Base-by-base conservation (phyloP, 2,888 invertebrate genomes). In the Epiblema foenella region DNA sequence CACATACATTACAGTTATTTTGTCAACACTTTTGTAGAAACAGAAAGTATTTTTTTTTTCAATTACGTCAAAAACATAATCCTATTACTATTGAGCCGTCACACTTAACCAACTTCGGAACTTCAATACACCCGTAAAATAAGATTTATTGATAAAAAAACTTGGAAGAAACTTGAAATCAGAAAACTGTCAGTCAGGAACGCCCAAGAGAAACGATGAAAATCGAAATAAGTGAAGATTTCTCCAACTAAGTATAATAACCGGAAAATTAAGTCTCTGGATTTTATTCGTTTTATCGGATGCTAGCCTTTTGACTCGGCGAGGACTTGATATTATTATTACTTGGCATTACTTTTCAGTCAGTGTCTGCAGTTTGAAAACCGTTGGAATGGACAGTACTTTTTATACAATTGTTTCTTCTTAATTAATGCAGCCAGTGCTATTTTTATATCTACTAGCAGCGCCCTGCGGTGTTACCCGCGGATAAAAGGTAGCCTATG, bases 261-360 rank as follows among this genome's bases (percentile, higher is more conserved):
- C 90, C 90, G 90, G 90, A 90, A 90, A 90, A 90, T 90, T 90
- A 90, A 89, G 86, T 81, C 80, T 78, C 82, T 81, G 83, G 83
- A 86, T 84, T 85, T 88, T 86, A 85, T 85, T 82, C 87, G 79
- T 83, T 82, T 84, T 81, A 83, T 81, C 79, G 79, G 77, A 76
- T 76, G 78, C 77, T 79, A 72, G 74, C 77, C 77, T 76, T 77
- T 82, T 83, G 66, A 70, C 52, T 65, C 51, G 24, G 29, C 33
- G 51, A 24, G 51, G 37, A 46, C 54, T 60, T 54, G 29, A 24
- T 20, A 42, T 58, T 69, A 58, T 64, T 39, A 69, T 58, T 29
- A 59, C 64, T 65, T 58, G 37, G 39, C 18, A 69, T 37, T 58
- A 64, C 63, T 69, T 59, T 65, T 65, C 20, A 62, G 12, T 58